Evolutionary conservation across 2,888 invertebrate species (phyloP).

Genomic region (Drosophila niveifrons): DNA sequence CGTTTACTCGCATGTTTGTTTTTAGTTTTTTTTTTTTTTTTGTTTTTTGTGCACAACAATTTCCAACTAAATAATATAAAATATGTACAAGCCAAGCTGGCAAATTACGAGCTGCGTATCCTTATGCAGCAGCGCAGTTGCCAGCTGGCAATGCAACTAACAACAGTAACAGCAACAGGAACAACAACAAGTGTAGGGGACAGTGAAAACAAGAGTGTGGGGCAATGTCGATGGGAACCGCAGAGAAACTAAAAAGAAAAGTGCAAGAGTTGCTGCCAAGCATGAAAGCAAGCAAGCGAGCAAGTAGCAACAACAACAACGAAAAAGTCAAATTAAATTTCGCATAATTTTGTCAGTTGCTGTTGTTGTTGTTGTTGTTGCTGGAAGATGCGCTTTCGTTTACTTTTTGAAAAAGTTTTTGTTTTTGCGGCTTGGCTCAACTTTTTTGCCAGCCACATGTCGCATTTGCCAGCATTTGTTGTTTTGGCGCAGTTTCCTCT

Average conservation of each 20-base stretch:
- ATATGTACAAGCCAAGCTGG: constrained; percentile 74
- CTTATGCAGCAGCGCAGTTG: constrained; percentile 62
- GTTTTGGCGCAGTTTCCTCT: constrained; percentile 71
- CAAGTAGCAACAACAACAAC: constrained; percentile 43
- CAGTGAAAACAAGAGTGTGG: not conserved
- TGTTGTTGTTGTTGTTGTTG: constrained; percentile 39
- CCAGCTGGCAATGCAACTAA: constrained; percentile 70
- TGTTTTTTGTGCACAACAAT: constrained; percentile 26
- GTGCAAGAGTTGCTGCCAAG: constrained; percentile 66
- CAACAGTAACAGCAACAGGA: constrained; percentile 29
- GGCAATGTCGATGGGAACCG: constrained; percentile 22
- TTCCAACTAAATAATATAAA: constrained; percentile 77
- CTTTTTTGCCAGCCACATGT: constrained; percentile 77
- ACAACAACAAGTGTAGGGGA: constrained; percentile 4
- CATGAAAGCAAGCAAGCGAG: constrained; percentile 18
- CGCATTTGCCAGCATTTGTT: constrained; percentile 70
- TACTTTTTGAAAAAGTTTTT: constrained; percentile 69
- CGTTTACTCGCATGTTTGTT: constrained; percentile 8
- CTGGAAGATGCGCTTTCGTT: constrained; percentile 49
- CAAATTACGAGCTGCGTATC: constrained; percentile 69
- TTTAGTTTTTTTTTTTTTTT: constrained; percentile 4
- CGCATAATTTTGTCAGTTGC: constrained; percentile 72
- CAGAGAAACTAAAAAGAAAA: constrained; percentile 67
- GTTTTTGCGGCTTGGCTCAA: constrained; percentile 77
- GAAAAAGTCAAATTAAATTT: constrained; percentile 79